Evolutionary conservation across 2,888 invertebrate species (phyloP).

Genomic region (Ephialtes manifestator): DNA sequence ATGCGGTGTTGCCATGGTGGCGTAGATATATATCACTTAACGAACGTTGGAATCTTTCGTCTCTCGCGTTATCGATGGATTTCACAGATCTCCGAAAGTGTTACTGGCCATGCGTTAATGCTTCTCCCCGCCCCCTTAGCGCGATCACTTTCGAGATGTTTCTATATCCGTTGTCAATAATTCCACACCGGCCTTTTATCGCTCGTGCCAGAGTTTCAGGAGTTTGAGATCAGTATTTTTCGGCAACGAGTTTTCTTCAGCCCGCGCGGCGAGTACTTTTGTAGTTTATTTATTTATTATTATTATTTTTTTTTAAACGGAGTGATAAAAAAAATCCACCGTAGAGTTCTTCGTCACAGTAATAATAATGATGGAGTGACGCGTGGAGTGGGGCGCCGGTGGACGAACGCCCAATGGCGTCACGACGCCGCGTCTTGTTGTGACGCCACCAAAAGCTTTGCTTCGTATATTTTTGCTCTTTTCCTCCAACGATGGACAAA

Average conservation of each 20-base stretch:
- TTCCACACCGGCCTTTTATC: not conserved
- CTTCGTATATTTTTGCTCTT: not conserved
- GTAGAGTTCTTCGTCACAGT: not conserved
- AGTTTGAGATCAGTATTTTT: constrained; percentile 64
- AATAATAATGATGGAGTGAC: not conserved
- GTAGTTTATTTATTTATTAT: too few relatives aligned
- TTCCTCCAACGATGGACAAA: constrained; percentile 16
- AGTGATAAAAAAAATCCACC: not conserved
- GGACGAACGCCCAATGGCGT: constrained; percentile 45
- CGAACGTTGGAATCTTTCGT: constrained; percentile 1
- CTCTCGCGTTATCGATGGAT: not conserved
- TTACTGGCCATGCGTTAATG: constrained; percentile 7
- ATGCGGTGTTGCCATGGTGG: constrained; percentile 24
- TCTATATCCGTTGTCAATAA: not conserved
- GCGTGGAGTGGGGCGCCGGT: not conserved
- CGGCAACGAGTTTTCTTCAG: constrained; percentile 6
- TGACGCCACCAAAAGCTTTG: not conserved
- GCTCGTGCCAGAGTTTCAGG: constrained; percentile 39
- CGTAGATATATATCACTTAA: not conserved
- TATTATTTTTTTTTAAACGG: not conserved
- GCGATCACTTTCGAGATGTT: not conserved
- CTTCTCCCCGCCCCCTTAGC: not conserved
- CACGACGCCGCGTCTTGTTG: constrained; percentile 41
- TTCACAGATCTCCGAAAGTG: not conserved
- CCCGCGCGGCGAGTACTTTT: not conserved